Base-by-base conservation (phyloP, 2,797 vertebrate genomes). In the Varecia variegata region DNA sequence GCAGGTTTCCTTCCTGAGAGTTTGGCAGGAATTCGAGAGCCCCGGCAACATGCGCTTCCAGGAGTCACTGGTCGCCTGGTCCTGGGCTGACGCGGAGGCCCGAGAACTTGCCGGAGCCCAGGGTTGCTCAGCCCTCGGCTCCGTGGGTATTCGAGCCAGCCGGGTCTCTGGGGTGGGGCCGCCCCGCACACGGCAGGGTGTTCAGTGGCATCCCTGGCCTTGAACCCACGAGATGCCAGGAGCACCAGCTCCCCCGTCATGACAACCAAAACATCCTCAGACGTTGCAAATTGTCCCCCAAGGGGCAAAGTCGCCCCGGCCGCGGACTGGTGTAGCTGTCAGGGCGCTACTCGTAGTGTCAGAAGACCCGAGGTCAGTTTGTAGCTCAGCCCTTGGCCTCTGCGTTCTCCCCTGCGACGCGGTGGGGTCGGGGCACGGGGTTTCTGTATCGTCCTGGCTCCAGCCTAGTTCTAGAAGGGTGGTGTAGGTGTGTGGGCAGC, bases 291-390 rank as follows among this genome's bases (percentile, higher is more conserved):
- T 15, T 35, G 47, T 35, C 73, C 27, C 67, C 40, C 14, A 9
- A 27, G 70, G 4, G 43, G 15, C 2, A 3, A 2, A 2, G 2
- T 0, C 1, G 1, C 12, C n/a, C 65, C 6, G 4, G 27, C 7
- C 32, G 60, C 14, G 30, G 35, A 1, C 35, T 0, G 20, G 32
- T 18, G 5, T 1, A 14, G 27, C 76, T 4, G 1, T 45, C 23
- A 3, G 58, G 50, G 0, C 0, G 0, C 62, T 20, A 0, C 0
- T 45, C 32, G 17, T 0, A 3, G 11, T 0, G 0, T 70, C 8
- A 0, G 13, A 20, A 43, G 35, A 11, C 77, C 56, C 15, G 60
- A 5, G 35, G 3, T 13, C 47, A 4, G 17, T 30, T 4, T 3
- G 6, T n/a, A 2, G 32, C 25, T 45, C 35, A 23, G 79, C 3